Base-by-base conservation (phyloP, 2,797 vertebrate species). In the Gouania willdenowi region DNA sequence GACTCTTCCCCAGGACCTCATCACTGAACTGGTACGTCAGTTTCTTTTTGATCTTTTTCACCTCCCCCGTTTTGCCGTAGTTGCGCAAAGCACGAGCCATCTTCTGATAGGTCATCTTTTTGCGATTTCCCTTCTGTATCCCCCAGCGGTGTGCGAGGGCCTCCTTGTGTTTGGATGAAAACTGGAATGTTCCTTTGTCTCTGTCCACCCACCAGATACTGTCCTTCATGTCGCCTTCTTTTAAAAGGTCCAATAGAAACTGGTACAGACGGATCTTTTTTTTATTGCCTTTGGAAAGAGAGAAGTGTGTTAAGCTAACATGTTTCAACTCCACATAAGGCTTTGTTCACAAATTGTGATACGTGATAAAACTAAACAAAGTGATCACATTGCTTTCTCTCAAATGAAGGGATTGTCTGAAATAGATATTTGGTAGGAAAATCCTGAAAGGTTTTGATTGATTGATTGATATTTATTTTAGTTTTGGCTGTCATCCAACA, bases 191-290 rank as follows among this genome's bases (percentile, higher is more conserved):
- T 59, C 97, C 97, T 62, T 98, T 98, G 73, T 98, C 95, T 80
- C 93, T 92, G 88, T 98, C 95, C 71, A 98, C 93, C 97, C 97
- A 99, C 97, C 97, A 99, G 87, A 99, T 95, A 88, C 97, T 97
- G 68, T 99, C 95, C 79, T 98, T 97, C 97, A 99, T 98, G 63
- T 98, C 95, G 23, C 95, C 94, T 0, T 87, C 94, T 52, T 92
- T 91, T 62, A 99, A 89, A 56, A 99, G 92, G 72, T 98, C 94
- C 65, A 99, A 78, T 75, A 99, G 92, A 83, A 98, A 99, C 85
- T 99, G 97, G 77, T 98, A 99, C 41, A 99, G 77, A 30, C 97
- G 94, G 54, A 98, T 98, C 81, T 99, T 99, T 82, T 98, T 98
- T 84, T 97, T 98, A 77, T 91, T 97, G 48, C 94, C 95, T 97